phyloP scores from a whole-genome alignment of 2,113 vertebrate species.

The Alosa alosa region DNA sequence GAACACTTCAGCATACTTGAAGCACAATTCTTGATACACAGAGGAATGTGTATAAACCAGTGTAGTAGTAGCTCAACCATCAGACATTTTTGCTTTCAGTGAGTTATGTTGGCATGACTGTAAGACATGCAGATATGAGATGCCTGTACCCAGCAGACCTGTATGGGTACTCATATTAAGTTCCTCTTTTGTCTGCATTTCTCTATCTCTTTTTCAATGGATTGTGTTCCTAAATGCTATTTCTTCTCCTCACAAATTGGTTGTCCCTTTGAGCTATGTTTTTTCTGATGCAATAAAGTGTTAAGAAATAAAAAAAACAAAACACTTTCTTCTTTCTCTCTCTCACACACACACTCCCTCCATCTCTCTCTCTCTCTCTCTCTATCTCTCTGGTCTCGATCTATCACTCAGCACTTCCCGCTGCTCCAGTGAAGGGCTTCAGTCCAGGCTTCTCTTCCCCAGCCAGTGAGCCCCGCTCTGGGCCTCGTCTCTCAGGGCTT shows the following conservation, averaged over 20 bases:
- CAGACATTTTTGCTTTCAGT: no score
- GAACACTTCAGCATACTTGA: no score
- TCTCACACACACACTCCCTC: neutral
- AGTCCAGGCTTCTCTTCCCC: neutral
- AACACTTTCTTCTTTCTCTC: neutral
- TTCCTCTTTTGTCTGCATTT: neutral
- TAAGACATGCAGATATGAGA: neutral
- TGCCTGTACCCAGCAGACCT: neutral
- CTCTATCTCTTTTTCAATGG: neutral
- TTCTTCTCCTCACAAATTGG: neutral
- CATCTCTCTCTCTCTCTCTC: neutral
- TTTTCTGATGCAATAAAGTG: neutral
- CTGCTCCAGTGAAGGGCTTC: neutral
- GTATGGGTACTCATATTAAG: neutral
- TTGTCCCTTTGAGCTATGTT: neutral
- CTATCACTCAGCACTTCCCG: neutral
- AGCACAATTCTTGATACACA: no score
- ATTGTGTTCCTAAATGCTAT: neutral
- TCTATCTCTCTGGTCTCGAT: neutral
- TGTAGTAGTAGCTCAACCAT: no score
- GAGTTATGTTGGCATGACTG: no score
- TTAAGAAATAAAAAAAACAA: neutral
- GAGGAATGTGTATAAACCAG: no score
- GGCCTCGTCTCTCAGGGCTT: neutral
- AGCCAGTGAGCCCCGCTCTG: neutral